phyloP scores from a whole-genome alignment of 2,888 invertebrate species.

The Drosophila parthenogenetica region DNA sequence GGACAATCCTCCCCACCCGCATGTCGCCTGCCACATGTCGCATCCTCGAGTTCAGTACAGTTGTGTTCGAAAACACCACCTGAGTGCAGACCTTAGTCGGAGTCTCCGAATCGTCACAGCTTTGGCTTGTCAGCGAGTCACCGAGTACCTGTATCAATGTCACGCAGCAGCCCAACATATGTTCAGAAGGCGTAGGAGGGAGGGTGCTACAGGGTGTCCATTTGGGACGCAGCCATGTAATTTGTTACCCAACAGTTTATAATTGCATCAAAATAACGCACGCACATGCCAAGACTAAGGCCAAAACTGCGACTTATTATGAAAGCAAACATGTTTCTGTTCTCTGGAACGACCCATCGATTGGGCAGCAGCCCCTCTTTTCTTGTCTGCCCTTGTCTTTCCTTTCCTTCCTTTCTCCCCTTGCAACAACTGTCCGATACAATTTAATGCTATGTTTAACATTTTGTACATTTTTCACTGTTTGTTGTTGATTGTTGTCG shows the following conservation, averaged over 20 bases:
- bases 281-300: conserved; percentile 55
- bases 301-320: conserved; percentile 44
- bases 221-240: conserved; percentile 62
- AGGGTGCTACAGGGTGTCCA: not conserved
- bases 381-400: not conserved
- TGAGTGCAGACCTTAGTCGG: conserved; percentile 28
- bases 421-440: conserved; percentile 70
- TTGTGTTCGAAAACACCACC: conserved; percentile 45
- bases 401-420: conserved; percentile 3
- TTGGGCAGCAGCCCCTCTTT: conserved; percentile 1
- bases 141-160: conserved; percentile 74
- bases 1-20: conserved; percentile 43
- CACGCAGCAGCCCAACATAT: conserved; percentile 63
- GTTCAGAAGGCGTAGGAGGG: conserved; percentile 48
- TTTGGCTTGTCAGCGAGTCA: conserved; percentile 56
- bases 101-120: conserved; percentile 29
- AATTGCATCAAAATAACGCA: conserved; percentile 76
- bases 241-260: conserved; percentile 81
- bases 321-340: conserved; percentile 63
- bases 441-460: conserved; percentile 79
- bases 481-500: conserved; percentile 40
- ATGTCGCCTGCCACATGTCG: conserved; percentile 41
- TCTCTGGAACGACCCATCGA: conserved; percentile 31
- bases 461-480: conserved; percentile 69
- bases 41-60: conserved; percentile 47